A percentile compares a stretch with the other conserved stretches of the same genome.
phyloP scores from a whole-genome alignment of 2,113 vertebrate species.

The Pseudolaguvia tuberculata region DNA sequence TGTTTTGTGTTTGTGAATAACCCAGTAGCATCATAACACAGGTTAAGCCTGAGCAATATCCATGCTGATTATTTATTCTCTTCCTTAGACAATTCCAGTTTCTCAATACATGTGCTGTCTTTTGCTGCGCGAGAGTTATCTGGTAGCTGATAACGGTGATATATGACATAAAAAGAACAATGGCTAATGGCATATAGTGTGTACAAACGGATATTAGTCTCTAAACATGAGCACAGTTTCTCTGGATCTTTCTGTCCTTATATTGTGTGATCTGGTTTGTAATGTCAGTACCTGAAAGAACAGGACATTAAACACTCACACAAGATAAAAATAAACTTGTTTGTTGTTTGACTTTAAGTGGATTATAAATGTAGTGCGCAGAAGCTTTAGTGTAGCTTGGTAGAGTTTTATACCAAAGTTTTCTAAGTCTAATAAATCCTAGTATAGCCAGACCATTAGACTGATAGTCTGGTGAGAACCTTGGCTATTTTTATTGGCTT shows the following conservation, averaged over 20 bases:
- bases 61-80: conserved; percentile 33
- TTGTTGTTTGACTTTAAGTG: background rate
- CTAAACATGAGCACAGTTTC: background rate
- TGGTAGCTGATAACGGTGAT: conserved; percentile 12
- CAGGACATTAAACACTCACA: background rate
- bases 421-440: conserved; percentile 7
- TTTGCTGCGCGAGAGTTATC: conserved; percentile 7
- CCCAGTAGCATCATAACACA: conserved; percentile 34
- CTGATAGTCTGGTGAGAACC: no score
- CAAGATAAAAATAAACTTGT: background rate
- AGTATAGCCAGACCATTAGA: background rate
- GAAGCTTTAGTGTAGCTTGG: conserved; percentile 7
- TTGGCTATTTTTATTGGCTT: no score
- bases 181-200: background rate
- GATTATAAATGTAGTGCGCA: background rate
- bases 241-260: background rate
- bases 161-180: conserved; percentile 1
- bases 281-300: background rate
- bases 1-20: conserved; percentile 35
- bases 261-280: background rate
- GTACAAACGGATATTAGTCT: conserved; percentile 5
- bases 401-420: background rate
- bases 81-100: conserved; percentile 29
- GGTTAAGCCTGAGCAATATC: conserved; percentile 26
- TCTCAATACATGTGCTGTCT: conserved; percentile 5